phyloP scores from a whole-genome alignment of 2,113 vertebrate species.

The Nesoenas mayeri region DNA sequence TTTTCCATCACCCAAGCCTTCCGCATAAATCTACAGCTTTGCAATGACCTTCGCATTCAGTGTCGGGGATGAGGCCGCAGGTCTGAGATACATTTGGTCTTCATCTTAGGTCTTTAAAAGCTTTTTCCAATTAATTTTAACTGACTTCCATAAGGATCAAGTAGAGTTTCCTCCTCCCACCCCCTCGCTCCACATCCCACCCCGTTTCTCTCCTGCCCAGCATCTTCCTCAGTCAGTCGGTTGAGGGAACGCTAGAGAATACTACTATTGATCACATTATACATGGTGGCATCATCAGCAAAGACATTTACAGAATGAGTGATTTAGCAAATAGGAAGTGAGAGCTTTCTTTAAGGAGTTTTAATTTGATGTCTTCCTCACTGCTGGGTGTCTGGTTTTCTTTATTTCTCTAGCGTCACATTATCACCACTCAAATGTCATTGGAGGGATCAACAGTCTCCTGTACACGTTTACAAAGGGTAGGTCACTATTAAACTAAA shows the following conservation, averaged over 20 bases:
- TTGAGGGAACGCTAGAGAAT: slow-evolving; percentile 58
- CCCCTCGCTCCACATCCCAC: slow-evolving; percentile 10
- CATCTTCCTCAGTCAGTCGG: slow-evolving; percentile 69
- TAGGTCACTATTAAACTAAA: slow-evolving; percentile 28
- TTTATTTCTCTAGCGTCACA: slow-evolving; percentile 29
- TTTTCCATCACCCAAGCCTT: slow-evolving; percentile 87
- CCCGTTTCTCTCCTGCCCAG: slow-evolving; percentile 5
- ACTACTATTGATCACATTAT: slow-evolving; percentile 52
- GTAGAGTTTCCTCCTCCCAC: slow-evolving; percentile 72
- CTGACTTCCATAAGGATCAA: slow-evolving; percentile 84
- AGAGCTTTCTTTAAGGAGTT: slow-evolving; percentile 11
- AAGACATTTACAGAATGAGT: slow-evolving; percentile 29
- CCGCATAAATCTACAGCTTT: slow-evolving; percentile 93
- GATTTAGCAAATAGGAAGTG: slow-evolving; percentile 34
- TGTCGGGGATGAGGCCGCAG: slow-evolving; percentile 75
- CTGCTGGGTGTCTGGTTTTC: slow-evolving; percentile 11
- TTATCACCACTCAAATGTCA: background rate
- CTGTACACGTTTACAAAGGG: background rate
- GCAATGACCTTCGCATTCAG: slow-evolving; percentile 86
- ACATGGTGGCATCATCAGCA: background rate
- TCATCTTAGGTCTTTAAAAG: slow-evolving; percentile 83
- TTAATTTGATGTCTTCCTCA: background rate
- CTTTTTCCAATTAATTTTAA: slow-evolving; percentile 88
- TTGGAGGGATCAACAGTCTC: background rate
- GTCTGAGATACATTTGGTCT: slow-evolving; percentile 81